Conservation (phyloP, 2,888 invertebrate species). For the Coleophora deauratella region DNA sequence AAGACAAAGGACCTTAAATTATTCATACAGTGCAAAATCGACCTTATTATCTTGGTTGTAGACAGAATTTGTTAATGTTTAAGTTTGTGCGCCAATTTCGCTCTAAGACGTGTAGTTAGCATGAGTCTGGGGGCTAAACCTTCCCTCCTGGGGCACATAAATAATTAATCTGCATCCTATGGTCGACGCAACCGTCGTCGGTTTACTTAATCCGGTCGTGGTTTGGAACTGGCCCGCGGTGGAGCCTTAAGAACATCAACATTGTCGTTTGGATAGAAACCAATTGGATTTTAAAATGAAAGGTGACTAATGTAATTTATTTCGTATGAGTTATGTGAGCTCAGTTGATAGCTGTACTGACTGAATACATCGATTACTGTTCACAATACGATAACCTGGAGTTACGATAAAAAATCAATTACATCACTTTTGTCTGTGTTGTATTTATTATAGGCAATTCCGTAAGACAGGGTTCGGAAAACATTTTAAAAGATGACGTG, state of each 20-base stretch:
- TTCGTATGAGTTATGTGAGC: too few species aligned
- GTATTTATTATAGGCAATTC: too few species aligned
- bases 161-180: conserved; percentile 70
- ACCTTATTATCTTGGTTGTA: conserved; percentile 52
- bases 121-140: conserved; percentile 69
- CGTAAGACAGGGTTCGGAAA: too few species aligned
- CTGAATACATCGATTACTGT: too few species aligned
- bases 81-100: conserved; percentile 57
- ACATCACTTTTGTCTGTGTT: too few species aligned
- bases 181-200: conserved; percentile 45
- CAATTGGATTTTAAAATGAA: too few species aligned
- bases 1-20: conserved; percentile 70
- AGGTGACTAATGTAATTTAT: too few species aligned
- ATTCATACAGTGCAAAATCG: conserved; percentile 58
- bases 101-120: conserved; percentile 69
- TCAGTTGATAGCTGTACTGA: too few species aligned
- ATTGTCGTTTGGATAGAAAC: not conserved
- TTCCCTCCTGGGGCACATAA: conserved; percentile 58
- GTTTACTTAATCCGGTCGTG: conserved; percentile 58
- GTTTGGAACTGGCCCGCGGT: conserved; percentile 39
- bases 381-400: too few species aligned
- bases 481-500: too few species aligned
- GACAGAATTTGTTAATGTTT: conserved; percentile 63
- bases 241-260: not conserved
- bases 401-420: too few species aligned